Evolutionary conservation across 2,113 vertebrate species (phyloP).

Genomic region (Anarhynchus alexandrinus): DNA sequence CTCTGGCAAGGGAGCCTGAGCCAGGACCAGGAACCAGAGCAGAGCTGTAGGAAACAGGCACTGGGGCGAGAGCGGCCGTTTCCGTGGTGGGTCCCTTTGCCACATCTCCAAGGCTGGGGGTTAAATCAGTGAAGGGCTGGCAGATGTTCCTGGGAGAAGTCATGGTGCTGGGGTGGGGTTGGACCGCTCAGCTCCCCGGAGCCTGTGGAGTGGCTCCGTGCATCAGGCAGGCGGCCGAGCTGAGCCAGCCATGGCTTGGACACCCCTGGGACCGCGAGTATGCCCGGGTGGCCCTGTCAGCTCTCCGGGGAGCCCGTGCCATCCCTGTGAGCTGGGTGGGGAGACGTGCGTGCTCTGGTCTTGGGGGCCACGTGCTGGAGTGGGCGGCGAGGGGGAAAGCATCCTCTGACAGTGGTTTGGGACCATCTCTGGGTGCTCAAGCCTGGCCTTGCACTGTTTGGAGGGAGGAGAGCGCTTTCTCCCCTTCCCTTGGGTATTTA

Average conservation of each 20-base stretch:
- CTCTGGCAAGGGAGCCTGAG: not conserved
- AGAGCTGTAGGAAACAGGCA: not conserved
- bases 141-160: not conserved
- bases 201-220: not conserved
- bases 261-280: rapidly evolving
- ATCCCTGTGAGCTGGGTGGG: not conserved
- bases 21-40: not conserved
- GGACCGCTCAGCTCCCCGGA: not conserved
- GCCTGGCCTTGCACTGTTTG: not conserved
- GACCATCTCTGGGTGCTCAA: not conserved
- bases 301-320: rapidly evolving
- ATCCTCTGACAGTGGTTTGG: not conserved
- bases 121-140: not conserved
- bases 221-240: not conserved
- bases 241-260: rapidly evolving
- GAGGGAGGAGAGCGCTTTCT: not conserved
- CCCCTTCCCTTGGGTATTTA: not conserved
- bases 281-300: not conserved
- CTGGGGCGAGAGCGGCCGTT: not conserved
- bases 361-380: not conserved
- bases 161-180: rapidly evolving
- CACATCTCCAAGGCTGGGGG: not conserved
- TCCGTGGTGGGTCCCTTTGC: not conserved
- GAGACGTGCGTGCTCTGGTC: rapidly evolving
- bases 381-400: not conserved